Base-by-base conservation (phyloP, 2,888 invertebrate species). In the Lymantria dispar region DNA sequence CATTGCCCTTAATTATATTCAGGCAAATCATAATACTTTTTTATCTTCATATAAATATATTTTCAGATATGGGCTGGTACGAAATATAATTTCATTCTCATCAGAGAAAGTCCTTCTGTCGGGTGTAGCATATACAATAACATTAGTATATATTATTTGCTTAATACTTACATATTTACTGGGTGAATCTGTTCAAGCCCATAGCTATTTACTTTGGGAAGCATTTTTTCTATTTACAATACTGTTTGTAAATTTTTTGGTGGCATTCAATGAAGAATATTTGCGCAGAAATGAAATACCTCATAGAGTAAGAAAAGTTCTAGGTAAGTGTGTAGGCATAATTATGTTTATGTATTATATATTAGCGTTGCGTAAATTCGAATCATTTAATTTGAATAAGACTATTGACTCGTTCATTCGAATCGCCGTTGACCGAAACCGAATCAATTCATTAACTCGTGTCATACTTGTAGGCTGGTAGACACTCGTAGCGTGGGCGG, bases 211-310 rank as follows among this genome's bases (percentile, higher is more conserved):
- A 49, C 71, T 90, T 0, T 87, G 86, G 83, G 89, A 91, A 71
- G 90, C 91, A 48, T 61, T 87, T 22, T 85, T 90, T 56, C 68
- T 92, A 46, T 85, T 89, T 70, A 66, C 85, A 12, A 84, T 91
- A 69, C 68, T 91, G 54, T 63, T 87, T 39, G 68, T 87, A 47
- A 92, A 92, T 64, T 88, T 91, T 60, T 57, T 85, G 45, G 74
- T 92, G 58, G 88, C 91, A 38, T 83, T 84, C 51, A 90, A 90
- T 72, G 92, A 92, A 72, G 88, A 91, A 62, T 86, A 86, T 65
- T 74, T 88, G 58, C 83, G 86, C 52, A 80, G 82, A 62, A 87
- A 92, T 70, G 94, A 94, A 84, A 90, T 94, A 72, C 91, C 93
- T 54, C 87, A 88, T 68, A 83, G 92, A 76, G 85, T 89, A 47